These are phyloP conservation scores for Cebus imitator DNA, from an alignment of 2,113 vertebrate genomes.

Conservation along the genomic window DNA sequence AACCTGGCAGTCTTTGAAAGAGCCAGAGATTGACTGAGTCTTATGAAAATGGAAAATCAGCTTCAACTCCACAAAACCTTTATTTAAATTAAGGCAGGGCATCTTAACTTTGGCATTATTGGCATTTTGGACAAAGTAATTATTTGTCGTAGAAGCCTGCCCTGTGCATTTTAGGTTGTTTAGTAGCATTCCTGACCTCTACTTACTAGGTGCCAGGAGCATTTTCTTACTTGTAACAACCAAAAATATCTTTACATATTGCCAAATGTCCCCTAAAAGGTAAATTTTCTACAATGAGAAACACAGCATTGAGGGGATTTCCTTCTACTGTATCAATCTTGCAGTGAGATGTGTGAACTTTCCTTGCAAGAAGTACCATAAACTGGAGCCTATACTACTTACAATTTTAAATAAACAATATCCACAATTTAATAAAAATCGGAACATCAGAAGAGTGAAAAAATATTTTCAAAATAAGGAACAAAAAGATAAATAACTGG, in stretches of 20 bases:
- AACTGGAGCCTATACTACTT: neutral
- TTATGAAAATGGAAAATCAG: neutral
- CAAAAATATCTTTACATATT: neutral
- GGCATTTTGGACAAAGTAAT: neutral
- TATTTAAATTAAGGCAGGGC: neutral
- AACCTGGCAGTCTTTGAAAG: neutral
- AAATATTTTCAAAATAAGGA: neutral
- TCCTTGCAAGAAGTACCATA: neutral
- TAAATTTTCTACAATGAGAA: neutral
- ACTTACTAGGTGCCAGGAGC: neutral
- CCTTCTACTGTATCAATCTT: neutral
- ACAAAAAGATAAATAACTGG: neutral
- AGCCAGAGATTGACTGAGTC: neutral
- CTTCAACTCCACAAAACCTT: neutral
- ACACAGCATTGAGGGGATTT: neutral
- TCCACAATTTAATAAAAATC: neutral
- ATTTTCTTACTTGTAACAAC: neutral
- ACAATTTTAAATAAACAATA: neutral
- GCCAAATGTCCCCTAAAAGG: neutral
- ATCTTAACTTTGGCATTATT: neutral
- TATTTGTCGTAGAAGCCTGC: neutral
- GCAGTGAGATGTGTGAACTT: neutral
- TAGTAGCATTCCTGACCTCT: neutral
- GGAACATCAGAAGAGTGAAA: neutral
- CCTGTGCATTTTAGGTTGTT: neutral